Conservation (phyloP, 2,888 invertebrate species). For the Scaptomyza polygonia region DNA sequence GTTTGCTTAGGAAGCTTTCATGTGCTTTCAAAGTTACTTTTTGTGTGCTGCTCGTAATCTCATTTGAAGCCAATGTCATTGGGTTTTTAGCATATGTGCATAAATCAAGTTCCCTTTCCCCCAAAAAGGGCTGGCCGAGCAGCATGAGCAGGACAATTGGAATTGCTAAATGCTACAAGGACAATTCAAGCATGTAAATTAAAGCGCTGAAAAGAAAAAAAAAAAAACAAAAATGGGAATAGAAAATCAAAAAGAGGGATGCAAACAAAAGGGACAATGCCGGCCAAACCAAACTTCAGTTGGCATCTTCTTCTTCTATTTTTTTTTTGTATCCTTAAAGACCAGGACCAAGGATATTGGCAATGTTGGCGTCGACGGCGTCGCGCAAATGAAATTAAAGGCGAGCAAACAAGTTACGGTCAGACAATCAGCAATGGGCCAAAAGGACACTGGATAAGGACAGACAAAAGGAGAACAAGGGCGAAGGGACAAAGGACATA, state of each 20-base stretch:
- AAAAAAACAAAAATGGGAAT: slow-evolving; percentile 8
- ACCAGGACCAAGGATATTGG: slow-evolving; percentile 46
- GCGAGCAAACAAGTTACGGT: slow-evolving; percentile 82
- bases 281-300: slow-evolving; percentile 40
- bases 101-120: slow-evolving; percentile 68
- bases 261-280: slow-evolving; percentile 44
- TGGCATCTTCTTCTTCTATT: slow-evolving; percentile 20
- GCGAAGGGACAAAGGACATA: slow-evolving; percentile 37
- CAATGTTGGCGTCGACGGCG: slow-evolving; percentile 32
- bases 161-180: slow-evolving; percentile 80
- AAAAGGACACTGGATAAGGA: slow-evolving; percentile 73
- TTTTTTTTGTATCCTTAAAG: slow-evolving; percentile 44
- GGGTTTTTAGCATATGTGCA: slow-evolving; percentile 72
- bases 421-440: slow-evolving; percentile 74
- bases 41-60: slow-evolving; percentile 10
- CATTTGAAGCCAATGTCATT: slow-evolving; percentile 44
- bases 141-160: slow-evolving; percentile 67
- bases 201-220: slow-evolving; percentile 51
- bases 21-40: neutral
- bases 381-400: slow-evolving; percentile 82
- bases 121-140: slow-evolving; percentile 37
- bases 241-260: slow-evolving; percentile 19
- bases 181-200: slow-evolving; percentile 81
- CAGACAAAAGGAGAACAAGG: slow-evolving; percentile 39
- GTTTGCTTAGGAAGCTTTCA: neutral